Conservation (phyloP, 1,140 invertebrate species). For the Popillia japonica region DNA sequence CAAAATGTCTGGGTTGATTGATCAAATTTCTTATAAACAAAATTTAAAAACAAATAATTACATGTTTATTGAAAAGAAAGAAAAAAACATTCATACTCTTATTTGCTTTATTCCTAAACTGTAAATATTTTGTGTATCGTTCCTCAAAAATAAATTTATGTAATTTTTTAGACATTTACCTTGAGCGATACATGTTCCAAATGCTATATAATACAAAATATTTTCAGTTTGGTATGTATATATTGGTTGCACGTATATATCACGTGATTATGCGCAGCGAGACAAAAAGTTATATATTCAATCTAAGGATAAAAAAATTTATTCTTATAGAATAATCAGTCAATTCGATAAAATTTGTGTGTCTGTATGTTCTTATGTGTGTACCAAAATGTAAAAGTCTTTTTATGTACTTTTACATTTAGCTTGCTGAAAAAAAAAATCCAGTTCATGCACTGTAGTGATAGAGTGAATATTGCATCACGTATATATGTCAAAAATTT, state of each 20-base stretch:
- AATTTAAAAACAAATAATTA: neutral
- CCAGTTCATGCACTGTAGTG: slow-evolving; percentile 31
- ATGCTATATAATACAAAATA: slow-evolving; percentile 17
- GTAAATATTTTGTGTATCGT: slow-evolving; percentile 15
- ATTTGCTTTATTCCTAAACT: neutral
- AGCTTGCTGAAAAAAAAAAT: slow-evolving; percentile 34
- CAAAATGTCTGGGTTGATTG: neutral
- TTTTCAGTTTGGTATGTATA: slow-evolving; percentile 22
- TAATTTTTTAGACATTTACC: slow-evolving; percentile 12
- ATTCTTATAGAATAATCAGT: slow-evolving; percentile 41
- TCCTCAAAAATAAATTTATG: neutral
- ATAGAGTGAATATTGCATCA: slow-evolving; percentile 33
- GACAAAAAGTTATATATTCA: slow-evolving; percentile 35
- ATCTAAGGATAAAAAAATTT: slow-evolving; percentile 36
- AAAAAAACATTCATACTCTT: neutral
- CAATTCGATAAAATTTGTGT: slow-evolving; percentile 38
- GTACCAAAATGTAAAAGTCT: slow-evolving; percentile 35
- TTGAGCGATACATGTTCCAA: neutral
- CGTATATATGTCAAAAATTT: slow-evolving; percentile 38
- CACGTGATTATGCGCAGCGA: slow-evolving; percentile 16
- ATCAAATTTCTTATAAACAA: neutral
- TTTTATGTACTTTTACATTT: slow-evolving; percentile 28
- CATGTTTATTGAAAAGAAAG: neutral
- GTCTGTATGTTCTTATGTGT: slow-evolving; percentile 36
- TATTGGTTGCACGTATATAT: slow-evolving; percentile 33